Conservation (phyloP, 1,140 invertebrate genomes). For the Formica selysi region DNA sequence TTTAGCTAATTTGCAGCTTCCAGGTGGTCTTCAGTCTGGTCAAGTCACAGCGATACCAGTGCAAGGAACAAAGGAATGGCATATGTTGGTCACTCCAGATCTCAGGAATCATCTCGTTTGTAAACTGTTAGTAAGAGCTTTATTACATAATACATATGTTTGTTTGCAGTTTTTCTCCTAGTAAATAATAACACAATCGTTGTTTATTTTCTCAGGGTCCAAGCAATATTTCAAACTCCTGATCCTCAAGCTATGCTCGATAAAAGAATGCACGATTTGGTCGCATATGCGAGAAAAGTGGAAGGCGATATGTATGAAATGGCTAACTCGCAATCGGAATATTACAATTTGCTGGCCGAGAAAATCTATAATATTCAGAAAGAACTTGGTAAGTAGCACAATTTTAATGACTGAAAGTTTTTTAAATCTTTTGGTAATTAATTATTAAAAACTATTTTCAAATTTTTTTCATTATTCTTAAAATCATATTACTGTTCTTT, state of each 20-base stretch:
- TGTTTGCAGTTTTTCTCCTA: constrained; percentile 56
- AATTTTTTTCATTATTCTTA: not conserved
- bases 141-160: too few relatives aligned
- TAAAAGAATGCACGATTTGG: constrained; percentile 98
- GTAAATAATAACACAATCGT: not conserved
- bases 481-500: not conserved
- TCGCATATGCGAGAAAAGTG: constrained; percentile 99
- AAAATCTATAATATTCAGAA: constrained; percentile 99
- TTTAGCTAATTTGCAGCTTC: constrained; percentile 87
- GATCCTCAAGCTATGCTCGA: constrained; percentile 97
- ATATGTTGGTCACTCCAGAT: constrained; percentile 98
- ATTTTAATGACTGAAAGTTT: not conserved
- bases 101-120: constrained; percentile 99
- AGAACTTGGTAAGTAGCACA: constrained; percentile 91
- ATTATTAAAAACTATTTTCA: not conserved
- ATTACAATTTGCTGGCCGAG: constrained; percentile 99
- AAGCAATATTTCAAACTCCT: constrained; percentile 99
- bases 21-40: constrained; percentile 88
- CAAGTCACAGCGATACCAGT: constrained; percentile 93
- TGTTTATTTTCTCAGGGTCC: constrained; percentile 90
- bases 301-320: constrained; percentile 99
- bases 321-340: constrained; percentile 98
- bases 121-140: constrained; percentile 93
- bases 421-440: not conserved
- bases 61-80: constrained; percentile 98